Conservation (phyloP, 2,888 invertebrate genomes). For the Margaritifera margaritifera region DNA sequence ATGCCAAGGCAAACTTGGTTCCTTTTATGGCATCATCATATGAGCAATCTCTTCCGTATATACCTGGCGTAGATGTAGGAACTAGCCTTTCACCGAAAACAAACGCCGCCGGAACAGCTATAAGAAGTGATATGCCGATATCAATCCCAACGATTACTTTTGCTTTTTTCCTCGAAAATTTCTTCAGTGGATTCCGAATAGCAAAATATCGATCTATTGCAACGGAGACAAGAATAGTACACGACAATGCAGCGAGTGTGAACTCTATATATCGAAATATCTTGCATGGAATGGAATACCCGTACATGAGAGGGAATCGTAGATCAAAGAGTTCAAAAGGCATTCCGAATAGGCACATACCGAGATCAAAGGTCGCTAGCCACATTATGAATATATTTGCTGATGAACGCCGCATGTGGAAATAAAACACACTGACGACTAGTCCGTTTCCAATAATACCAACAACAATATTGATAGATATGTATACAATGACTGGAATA, state of each 20-base stretch:
- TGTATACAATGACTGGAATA: slow-evolving; percentile 17
- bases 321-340: slow-evolving; percentile 22
- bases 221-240: slow-evolving; percentile 18
- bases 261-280: slow-evolving; percentile 15
- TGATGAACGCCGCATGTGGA: slow-evolving; percentile 4
- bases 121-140: slow-evolving; percentile 5
- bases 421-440: slow-evolving; percentile 20
- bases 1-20: slow-evolving; percentile 3
- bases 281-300: slow-evolving; percentile 7
- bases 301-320: slow-evolving; percentile 19
- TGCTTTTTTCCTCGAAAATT: slow-evolving; percentile 2
- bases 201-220: slow-evolving; percentile 19
- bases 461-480: slow-evolving; percentile 9
- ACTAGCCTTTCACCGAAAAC: slow-evolving; percentile 17
- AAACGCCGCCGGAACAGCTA: slow-evolving; percentile 13
- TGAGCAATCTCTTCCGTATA: slow-evolving; percentile 15
- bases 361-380: slow-evolving; percentile 13
- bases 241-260: slow-evolving; percentile 13
- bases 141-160: slow-evolving; percentile 8
- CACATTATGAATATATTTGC: slow-evolving; percentile 20
- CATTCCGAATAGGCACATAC: slow-evolving; percentile 16
- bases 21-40: slow-evolving; percentile 16
- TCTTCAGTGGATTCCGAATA: slow-evolving; percentile 14
- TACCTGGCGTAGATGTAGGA: slow-evolving; percentile 4
- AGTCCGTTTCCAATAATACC: slow-evolving; percentile 17